Evolutionary conservation across 2,888 invertebrate genomes (phyloP).

Genomic region (Notodonta ziczac): DNA sequence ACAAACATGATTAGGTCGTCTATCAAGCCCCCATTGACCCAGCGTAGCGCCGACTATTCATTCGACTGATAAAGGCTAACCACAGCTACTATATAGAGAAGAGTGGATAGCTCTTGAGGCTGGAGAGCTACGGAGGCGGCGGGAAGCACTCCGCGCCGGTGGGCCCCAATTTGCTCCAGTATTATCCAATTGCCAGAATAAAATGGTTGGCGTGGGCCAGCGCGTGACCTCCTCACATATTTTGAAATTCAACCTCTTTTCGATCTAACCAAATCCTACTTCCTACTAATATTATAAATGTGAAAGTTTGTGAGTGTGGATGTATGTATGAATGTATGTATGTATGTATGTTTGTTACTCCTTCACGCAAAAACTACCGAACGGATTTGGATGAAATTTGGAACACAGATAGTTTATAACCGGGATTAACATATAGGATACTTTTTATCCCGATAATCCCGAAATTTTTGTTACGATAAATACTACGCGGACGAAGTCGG

Average conservation of each 20-base stretch:
- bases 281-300: too few species aligned
- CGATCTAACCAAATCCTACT: background rate
- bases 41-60: background rate
- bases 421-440: too few species aligned
- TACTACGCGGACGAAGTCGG: too few species aligned
- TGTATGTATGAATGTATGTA: too few species aligned
- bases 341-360: too few species aligned
- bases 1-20: background rate
- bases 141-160: constrained; percentile 74
- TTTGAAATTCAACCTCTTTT: constrained; percentile 43
- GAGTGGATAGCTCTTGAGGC: constrained; percentile 74
- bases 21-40: constrained; percentile 1
- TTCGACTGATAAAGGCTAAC: constrained; percentile 69
- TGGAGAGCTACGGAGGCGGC: constrained; percentile 61
- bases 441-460: too few species aligned
- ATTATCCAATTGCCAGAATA: constrained; percentile 80
- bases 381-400: too few species aligned
- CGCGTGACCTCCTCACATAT: constrained; percentile 74
- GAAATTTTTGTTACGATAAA: too few species aligned
- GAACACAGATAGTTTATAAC: too few species aligned
- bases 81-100: constrained; percentile 48
- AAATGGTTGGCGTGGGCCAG: constrained; percentile 82
- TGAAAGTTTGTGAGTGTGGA: too few species aligned
- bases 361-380: too few species aligned
- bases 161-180: constrained; percentile 76